phyloP scores from a whole-genome alignment of 2,888 invertebrate species.

The Augiades crinisus region DNA sequence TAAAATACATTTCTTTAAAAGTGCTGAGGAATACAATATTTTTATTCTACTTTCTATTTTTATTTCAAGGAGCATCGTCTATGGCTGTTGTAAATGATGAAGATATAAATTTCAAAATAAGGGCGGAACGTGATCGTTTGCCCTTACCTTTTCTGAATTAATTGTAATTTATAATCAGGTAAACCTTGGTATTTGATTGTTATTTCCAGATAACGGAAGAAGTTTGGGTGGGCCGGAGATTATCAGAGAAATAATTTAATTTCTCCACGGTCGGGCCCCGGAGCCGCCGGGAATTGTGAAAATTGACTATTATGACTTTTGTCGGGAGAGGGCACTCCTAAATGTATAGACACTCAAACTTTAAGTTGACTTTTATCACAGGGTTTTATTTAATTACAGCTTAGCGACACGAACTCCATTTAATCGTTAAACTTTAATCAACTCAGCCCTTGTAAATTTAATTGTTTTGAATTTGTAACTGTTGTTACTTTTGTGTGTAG shows the following conservation, averaged over 20 bases:
- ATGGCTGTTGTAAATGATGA: neutral
- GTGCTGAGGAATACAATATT: too few relatives aligned
- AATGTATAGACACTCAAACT: neutral
- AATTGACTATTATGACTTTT: conserved; percentile 16
- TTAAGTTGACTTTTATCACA: neutral
- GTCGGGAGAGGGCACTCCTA: neutral
- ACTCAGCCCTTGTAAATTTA: too few relatives aligned
- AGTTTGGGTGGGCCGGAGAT: neutral
- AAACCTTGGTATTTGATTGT: conserved; percentile 4
- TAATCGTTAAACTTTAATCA: too few relatives aligned
- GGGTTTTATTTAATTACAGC: too few relatives aligned
- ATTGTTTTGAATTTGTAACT: too few relatives aligned
- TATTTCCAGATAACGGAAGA: neutral
- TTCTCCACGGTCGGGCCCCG: neutral
- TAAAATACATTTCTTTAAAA: too few relatives aligned
- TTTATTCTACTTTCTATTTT: too few relatives aligned
- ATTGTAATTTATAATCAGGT: conserved; percentile 11
- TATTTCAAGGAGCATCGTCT: too few relatives aligned
- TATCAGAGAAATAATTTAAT: conserved; percentile 3
- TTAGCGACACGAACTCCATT: too few relatives aligned
- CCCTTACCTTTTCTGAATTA: neutral
- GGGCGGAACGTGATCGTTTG: neutral
- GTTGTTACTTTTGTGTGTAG: too few relatives aligned
- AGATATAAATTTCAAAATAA: neutral
- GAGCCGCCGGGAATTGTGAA: neutral